phyloP scores from a whole-genome alignment of 2,888 invertebrate species.

The Netelia melanura region DNA sequence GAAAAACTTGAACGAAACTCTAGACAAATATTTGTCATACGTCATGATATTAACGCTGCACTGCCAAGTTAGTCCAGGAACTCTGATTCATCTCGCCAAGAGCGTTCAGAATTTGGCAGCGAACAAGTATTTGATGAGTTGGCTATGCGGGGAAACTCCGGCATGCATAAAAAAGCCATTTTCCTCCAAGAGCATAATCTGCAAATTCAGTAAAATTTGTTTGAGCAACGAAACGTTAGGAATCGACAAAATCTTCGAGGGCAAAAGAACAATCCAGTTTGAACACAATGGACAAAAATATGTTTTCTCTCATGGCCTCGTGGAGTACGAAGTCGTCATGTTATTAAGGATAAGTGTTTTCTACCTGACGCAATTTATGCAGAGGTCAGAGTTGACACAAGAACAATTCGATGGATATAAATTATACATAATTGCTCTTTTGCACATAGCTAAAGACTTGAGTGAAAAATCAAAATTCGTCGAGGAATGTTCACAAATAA shows the following conservation, averaged over 20 bases:
- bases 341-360: slow-evolving; percentile 78
- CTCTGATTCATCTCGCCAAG: slow-evolving; percentile 86
- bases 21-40: slow-evolving; percentile 73
- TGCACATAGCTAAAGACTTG: slow-evolving; percentile 74
- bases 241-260: slow-evolving; percentile 82
- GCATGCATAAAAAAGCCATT: slow-evolving; percentile 81
- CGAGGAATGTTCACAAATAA: slow-evolving; percentile 76
- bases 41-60: slow-evolving; percentile 87
- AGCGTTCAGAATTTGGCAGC: slow-evolving; percentile 84
- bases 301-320: slow-evolving; percentile 65
- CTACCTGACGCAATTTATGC: slow-evolving; percentile 78
- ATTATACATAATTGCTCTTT: slow-evolving; percentile 73
- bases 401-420: slow-evolving; percentile 73
- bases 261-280: slow-evolving; percentile 67
- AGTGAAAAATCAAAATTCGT: slow-evolving; percentile 67
- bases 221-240: slow-evolving; percentile 82
- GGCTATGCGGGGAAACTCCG: slow-evolving; percentile 84
- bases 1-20: slow-evolving; percentile 74
- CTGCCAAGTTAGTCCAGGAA: slow-evolving; percentile 86
- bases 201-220: slow-evolving; percentile 85
- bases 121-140: slow-evolving; percentile 86
- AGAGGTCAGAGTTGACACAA: slow-evolving; percentile 70
- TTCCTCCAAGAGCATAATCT: slow-evolving; percentile 81
- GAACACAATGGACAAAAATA: slow-evolving; percentile 68
- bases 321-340: slow-evolving; percentile 53